These are phyloP conservation scores for Nerophis ophidion DNA, from an alignment of 2,113 vertebrate genomes.

Conservation along the genomic window DNA sequence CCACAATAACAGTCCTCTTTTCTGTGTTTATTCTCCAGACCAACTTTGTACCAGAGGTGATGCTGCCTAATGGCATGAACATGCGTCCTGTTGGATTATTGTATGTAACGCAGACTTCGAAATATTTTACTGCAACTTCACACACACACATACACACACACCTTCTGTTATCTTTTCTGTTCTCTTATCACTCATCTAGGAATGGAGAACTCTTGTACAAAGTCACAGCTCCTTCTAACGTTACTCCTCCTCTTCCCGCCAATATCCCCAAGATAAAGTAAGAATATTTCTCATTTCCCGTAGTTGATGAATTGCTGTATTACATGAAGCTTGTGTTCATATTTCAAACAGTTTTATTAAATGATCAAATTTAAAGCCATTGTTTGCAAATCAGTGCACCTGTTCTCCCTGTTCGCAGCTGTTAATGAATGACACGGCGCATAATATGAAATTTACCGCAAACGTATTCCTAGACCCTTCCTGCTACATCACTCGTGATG, in stretches of 20 bases:
- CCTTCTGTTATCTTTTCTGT: neutral
- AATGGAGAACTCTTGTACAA: conserved; percentile 8
- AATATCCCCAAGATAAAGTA: neutral
- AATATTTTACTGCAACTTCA: neutral
- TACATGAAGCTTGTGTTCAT: neutral
- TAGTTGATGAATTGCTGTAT: neutral
- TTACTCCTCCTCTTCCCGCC: conserved; percentile 3
- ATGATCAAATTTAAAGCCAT: too few species aligned
- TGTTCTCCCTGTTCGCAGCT: too few species aligned
- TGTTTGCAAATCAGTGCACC: too few species aligned
- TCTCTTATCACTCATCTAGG: neutral
- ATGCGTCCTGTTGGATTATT: conserved; percentile 9
- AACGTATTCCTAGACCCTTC: too few species aligned
- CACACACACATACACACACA: neutral
- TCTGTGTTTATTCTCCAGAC: neutral
- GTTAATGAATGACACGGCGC: too few species aligned
- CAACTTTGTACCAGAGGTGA: conserved; percentile 4
- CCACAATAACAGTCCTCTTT: neutral
- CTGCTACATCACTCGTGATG: too few species aligned
- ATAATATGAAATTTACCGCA: too few species aligned
- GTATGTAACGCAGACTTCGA: neutral
- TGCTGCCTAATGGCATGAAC: conserved; percentile 2
- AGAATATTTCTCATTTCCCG: neutral
- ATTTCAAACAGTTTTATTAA: too few species aligned
- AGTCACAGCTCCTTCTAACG: conserved; percentile 4